Evolutionary conservation across 64 coral and sea anemone species (phyloP).

Genomic region (Montipora capricornis): DNA sequence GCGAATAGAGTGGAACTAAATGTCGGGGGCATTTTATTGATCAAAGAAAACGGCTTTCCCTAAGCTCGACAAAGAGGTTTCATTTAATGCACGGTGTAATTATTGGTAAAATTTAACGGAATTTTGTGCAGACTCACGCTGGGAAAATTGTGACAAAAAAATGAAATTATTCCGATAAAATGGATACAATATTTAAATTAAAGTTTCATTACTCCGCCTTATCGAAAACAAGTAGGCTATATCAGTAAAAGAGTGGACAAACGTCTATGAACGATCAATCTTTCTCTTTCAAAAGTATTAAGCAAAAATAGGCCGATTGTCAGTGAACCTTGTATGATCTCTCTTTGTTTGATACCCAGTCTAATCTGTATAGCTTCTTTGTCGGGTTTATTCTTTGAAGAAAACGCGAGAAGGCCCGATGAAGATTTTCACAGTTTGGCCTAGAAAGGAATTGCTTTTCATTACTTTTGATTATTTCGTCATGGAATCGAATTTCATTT

Average conservation of each 20-base stretch:
- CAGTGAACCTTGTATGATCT: neutral
- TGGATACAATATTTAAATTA: slow-evolving; percentile 41
- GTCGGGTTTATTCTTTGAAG: neutral
- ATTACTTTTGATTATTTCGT: slow-evolving; percentile 56
- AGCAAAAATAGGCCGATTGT: neutral
- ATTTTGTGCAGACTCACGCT: slow-evolving; percentile 39
- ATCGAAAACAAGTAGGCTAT: slow-evolving; percentile 18
- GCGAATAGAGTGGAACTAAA: neutral
- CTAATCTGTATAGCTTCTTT: neutral
- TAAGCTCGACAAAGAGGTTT: neutral
- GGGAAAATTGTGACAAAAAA: slow-evolving; percentile 31
- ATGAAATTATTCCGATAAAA: slow-evolving; percentile 58
- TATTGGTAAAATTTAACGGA: slow-evolving; percentile 43
- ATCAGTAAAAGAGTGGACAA: neutral
- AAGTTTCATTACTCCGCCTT: slow-evolving; percentile 44
- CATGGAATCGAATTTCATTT: slow-evolving; percentile 55
- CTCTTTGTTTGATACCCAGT: neutral
- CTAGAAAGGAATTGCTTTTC: slow-evolving; percentile 16
- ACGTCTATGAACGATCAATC: neutral
- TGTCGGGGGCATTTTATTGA: neutral
- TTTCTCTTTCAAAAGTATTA: neutral
- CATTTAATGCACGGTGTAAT: slow-evolving; percentile 44
- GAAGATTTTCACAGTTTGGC: slow-evolving; percentile 20
- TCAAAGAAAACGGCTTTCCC: neutral
- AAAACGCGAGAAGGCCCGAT: neutral